Evolutionary conservation across 2,888 invertebrate species (phyloP), one percentile per base, ranked within the genome.

Genomic region (Nipponacmea schrenckii): DNA sequence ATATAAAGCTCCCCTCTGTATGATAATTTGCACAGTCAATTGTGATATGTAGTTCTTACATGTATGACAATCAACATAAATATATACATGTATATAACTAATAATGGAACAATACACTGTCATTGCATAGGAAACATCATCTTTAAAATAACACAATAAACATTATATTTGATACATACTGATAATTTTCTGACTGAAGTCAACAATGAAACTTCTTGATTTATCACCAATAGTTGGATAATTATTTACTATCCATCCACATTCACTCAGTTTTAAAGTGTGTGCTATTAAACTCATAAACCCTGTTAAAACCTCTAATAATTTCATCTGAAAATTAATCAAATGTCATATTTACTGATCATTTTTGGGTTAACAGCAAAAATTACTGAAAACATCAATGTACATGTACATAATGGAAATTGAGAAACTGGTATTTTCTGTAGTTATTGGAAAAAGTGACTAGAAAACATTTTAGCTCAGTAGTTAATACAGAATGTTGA

Each of bases 241-340:
- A 20, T 24, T 45, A 20, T 20, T 62, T 12, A 64, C 65, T 67
- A 56, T n/a, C 44, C 68, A 67, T 46, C 69, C 68, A 45, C 67
- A 56, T 67, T 81, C 80, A 17, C 68, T 70, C 27, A 79, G 48
- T 24, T 78, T 66, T 62, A 79, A 77, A 45, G 74, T 75, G 62
- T 81, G 79, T 12, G 76, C 70, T 45, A 76, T 76, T 80, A 83
- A 78, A 15, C 78, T 70, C 27, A 81, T 71, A 71, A 83, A 66
- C 66, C 77, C 76, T 50, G 80, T 70, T 45, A 81, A 64, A 45
- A 75, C 64, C 24, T 72, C 67, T 62, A 77, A 50, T 15, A 80
- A 62, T 5, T 77, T 71, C 12, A 66, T 67, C 81, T 81, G 69
- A 2, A 74, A 75, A 68, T 24, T 2, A 66, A 64, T 10, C 5